Evolutionary conservation across 1,140 invertebrate genomes (phyloP).

Genomic region (Drosophila triauraria): DNA sequence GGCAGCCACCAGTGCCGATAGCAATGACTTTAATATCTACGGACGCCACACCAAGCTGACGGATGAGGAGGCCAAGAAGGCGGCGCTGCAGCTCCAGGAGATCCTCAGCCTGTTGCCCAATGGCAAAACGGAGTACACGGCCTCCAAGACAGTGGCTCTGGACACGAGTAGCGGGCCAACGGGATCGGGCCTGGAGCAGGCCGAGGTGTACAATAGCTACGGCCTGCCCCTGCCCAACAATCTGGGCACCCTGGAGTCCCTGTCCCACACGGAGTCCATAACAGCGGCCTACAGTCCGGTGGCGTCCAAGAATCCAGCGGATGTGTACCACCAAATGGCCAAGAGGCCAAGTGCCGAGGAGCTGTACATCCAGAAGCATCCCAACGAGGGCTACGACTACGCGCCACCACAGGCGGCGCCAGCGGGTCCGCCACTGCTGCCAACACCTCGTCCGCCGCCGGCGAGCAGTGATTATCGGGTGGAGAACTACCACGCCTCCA

Average conservation of each 20-base stretch:
- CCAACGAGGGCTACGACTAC: slow-evolving; percentile 81
- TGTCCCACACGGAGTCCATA: slow-evolving; percentile 82
- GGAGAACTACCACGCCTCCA: slow-evolving; percentile 73
- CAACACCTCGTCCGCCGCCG: slow-evolving; percentile 7
- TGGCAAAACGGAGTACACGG: slow-evolving; percentile 80
- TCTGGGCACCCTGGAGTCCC: slow-evolving; percentile 74
- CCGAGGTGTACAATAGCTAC: slow-evolving; percentile 65
- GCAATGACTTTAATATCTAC: slow-evolving; percentile 80
- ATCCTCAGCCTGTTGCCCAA: slow-evolving; percentile 76
- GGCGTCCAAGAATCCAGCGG: slow-evolving; percentile 50
- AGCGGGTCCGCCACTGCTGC: background rate
- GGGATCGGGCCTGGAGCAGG: slow-evolving; percentile 49
- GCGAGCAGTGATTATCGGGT: slow-evolving; percentile 56
- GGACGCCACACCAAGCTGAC: slow-evolving; percentile 76
- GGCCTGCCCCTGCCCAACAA: slow-evolving; percentile 72
- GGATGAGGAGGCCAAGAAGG: slow-evolving; percentile 72
- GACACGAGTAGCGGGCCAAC: slow-evolving; percentile 48
- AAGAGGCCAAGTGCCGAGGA: slow-evolving; percentile 72
- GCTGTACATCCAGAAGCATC: slow-evolving; percentile 77
- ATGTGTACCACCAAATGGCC: slow-evolving; percentile 81
- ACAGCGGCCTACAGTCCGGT: slow-evolving; percentile 71
- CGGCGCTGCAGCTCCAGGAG: slow-evolving; percentile 76
- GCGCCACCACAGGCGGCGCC: slow-evolving; percentile 33
- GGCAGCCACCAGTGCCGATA: slow-evolving; percentile 53
- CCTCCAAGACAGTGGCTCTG: slow-evolving; percentile 75